phyloP scores from a whole-genome alignment of 2,797 vertebrate species.

The Amazona finschi region DNA sequence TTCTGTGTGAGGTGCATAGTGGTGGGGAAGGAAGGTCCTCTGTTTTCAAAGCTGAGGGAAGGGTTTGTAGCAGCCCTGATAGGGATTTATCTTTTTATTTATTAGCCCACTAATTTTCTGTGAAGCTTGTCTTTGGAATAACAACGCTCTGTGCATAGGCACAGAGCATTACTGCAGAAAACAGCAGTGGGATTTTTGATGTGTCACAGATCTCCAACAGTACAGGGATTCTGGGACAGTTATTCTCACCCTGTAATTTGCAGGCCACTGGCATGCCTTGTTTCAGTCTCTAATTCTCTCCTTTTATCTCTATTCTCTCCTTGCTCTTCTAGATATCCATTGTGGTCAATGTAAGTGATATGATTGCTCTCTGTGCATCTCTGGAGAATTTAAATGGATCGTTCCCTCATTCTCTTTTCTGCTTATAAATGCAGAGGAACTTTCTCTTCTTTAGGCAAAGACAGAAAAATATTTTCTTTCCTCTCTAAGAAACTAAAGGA shows the following conservation, averaged over 20 bases:
- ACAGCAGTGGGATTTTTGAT: neutral
- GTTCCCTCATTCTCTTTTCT: neutral
- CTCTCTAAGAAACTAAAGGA: neutral
- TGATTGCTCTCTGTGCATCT: neutral
- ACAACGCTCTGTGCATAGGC: accelerated
- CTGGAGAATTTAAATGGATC: constrained; percentile 8
- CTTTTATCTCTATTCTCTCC: constrained; percentile 7
- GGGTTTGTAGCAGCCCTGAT: neutral
- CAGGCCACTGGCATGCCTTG: neutral
- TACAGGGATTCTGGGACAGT: neutral
- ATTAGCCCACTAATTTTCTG: neutral
- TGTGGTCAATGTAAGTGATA: constrained; percentile 16
- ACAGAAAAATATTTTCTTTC: neutral
- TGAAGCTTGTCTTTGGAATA: neutral
- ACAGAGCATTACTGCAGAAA: neutral
- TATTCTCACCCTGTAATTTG: neutral
- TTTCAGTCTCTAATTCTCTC: neutral
- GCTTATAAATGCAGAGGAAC: neutral
- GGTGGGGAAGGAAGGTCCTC: neutral
- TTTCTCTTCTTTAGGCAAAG: neutral
- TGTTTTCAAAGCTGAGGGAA: neutral
- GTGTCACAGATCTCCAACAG: neutral
- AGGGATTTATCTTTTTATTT: neutral
- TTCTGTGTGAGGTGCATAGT: neutral
- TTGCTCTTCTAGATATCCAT: neutral